Base-by-base conservation (phyloP, 2,797 vertebrate genomes). In the Rallus crepitans region DNA sequence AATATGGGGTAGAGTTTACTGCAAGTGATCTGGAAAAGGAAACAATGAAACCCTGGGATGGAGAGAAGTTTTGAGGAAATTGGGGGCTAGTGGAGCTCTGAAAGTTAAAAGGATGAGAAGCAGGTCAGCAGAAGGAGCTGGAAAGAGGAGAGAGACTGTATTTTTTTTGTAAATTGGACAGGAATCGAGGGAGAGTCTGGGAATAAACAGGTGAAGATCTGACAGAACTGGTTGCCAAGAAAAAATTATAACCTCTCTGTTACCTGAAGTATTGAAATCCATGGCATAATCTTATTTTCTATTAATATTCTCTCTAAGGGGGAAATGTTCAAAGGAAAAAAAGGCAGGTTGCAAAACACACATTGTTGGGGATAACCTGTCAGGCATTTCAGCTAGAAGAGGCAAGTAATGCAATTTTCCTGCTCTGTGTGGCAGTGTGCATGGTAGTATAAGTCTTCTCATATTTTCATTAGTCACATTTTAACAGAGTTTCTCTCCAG, bases 381-480 rank as follows among this genome's bases (percentile, higher is more conserved):
- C 82, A 61, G 69, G 30, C 48, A 25, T 57, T 96, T 94, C 39
- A 72, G 13, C 25, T 61, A 33, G n/a, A 76, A 82, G 37, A 76
- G 50, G 21, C 25, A 82, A 87, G 45, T 68, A 70, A 82, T 68
- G 40, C 37, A 71, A 0, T 87, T 87, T 61, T 83, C 16, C 39
- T 69, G 6, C 37, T 79, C 2, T 31, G 7, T 37, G 39, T 87
- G 33, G 42, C 50, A 31, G 8, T 59, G 40, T 42, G n/a, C 60
- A n/a, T 4, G 11, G 25, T 50, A 45, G 33, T 87, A 1, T 16
- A 75, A 87, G 33, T 83, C 40, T 40, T 31, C 20, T 30, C 3
- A 0, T 72, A 31, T 90, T 95, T 96, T 93, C 16, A 27, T 86
- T 92, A 89, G 57, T 82, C 52, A 56, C n/a, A 42, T 82, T 75